A percentile compares a stretch with the other conserved stretches of the same genome.
Evolutionary conservation across 2,113 vertebrate species (phyloP).

Genomic region (Dasyornis broadbenti): DNA sequence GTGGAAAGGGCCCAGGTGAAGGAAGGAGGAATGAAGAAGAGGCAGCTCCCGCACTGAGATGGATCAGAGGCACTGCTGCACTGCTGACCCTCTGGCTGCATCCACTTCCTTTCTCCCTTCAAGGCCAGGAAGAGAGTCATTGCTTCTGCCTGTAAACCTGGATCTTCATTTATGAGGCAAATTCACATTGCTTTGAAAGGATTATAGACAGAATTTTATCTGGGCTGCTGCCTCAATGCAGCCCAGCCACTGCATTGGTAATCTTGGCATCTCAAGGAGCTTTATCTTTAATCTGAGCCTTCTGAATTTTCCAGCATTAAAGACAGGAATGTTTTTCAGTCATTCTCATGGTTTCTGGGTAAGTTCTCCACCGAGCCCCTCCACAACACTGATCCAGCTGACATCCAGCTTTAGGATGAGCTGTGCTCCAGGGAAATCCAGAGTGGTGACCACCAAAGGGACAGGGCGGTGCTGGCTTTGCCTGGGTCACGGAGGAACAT

Average conservation of each 20-base stretch:
- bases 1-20: not conserved
- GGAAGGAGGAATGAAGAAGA: not conserved
- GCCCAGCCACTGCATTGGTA: too few species aligned
- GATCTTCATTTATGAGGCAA: not conserved
- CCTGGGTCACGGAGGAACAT: not conserved
- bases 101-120: not conserved
- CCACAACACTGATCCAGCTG: not conserved
- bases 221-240: not conserved
- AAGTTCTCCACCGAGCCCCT: not conserved
- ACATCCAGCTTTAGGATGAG: not conserved
- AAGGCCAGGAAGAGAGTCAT: not conserved
- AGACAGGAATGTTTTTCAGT: not conserved
- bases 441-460: not conserved
- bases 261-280: not conserved
- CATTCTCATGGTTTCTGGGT: not conserved
- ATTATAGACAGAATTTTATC: not conserved
- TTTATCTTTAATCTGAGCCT: not conserved
- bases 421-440: not conserved
- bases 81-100: not conserved
- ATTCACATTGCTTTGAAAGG: not conserved
- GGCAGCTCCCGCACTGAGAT: not conserved
- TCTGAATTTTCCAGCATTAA: not conserved
- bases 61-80: not conserved
- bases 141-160: not conserved
- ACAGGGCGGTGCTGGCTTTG: not conserved